Percentiles rank a stretch among this genome's conserved stretches.
These are phyloP conservation scores for honey bee (Apis mellifera) DNA, from an alignment of 1,140 invertebrate species.

Conservation along the genomic window DNA sequence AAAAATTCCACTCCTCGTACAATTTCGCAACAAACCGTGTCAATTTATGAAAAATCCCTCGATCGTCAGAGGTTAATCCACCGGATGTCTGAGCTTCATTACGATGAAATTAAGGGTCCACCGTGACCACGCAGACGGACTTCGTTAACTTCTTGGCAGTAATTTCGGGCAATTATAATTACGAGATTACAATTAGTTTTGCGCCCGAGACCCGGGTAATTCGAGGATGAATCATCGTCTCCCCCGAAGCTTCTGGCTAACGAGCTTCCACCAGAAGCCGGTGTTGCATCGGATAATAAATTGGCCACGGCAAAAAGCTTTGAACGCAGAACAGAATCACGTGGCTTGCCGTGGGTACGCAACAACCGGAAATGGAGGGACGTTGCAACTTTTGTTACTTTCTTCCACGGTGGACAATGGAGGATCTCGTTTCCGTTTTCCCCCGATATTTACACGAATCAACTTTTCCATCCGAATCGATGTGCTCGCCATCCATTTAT, in stretches of 20 bases:
- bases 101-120: neutral
- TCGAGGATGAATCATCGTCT: constrained; percentile 47
- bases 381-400: constrained; percentile 26
- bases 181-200: constrained; percentile 49
- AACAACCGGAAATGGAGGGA: neutral
- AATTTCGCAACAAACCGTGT: neutral
- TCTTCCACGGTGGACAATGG: constrained; percentile 3
- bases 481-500: neutral
- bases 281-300: constrained; percentile 44
- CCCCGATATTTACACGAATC: constrained; percentile 2
- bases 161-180: constrained; percentile 53
- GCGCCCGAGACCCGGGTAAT: constrained; percentile 21
- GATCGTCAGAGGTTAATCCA: neutral
- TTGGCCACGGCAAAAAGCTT: constrained; percentile 30
- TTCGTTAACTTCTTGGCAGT: constrained; percentile 27
- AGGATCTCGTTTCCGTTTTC: neutral
- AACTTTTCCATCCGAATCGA: neutral
- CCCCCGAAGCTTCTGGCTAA: constrained; percentile 42
- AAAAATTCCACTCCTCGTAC: no score
- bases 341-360: constrained; percentile 10
- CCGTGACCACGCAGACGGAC: neutral
- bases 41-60: neutral
- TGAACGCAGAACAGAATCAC: constrained; percentile 45
- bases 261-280: constrained; percentile 31
- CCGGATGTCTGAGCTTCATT: no score